Evolutionary conservation across 2,797 vertebrate genomes (phyloP), one percentile per base, ranked within the genome.

Genomic region (Otolemur crassicaudatus): DNA sequence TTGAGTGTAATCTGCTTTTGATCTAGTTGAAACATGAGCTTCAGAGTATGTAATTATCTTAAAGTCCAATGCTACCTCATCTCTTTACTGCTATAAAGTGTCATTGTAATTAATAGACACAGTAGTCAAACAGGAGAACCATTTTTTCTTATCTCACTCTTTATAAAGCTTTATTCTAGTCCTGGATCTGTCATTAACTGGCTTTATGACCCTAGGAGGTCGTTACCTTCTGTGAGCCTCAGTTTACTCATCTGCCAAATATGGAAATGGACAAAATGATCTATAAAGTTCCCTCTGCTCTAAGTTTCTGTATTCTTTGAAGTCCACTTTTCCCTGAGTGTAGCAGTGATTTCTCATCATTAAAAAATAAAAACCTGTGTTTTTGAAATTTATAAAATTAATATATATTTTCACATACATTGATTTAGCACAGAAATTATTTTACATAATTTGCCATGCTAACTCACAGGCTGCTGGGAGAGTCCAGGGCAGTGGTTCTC

Each of bases 181-280:
- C 40, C 63, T 86, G 12, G 12, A 96, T 96, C 77, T 96, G 25
- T 90, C n/a, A 27, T 79, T 92, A 87, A 75, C 70, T 94, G 76
- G 58, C 69, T 86, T 92, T 94, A 58, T 90, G 67, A 91, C 29
- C 86, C n/a, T 67, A 25, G 23, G 43, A 82, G 63, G n/a, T 97
- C n/a, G 65, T 23, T 96, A 37, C 34, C 58, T 94, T 93, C 69
- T 95, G 46, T 96, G 93, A 92, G 83, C 94, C 94, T 96, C 87
- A 90, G 92, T 94, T 95, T 97, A 96, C 84, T 95, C 91, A 91
- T 97, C 94, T 94, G 49, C 70, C 83, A 88, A 95, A 80, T 83
- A 77, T 83, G 37, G 69, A 90, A 46, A 65, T 96, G 37, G 58
- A 91, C 25, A 80, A 86, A 92, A 86, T 94, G 16, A 85, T 76